Evolutionary conservation across 1,140 invertebrate genomes (phyloP).

Genomic region (Cherax quadricarinatus): DNA sequence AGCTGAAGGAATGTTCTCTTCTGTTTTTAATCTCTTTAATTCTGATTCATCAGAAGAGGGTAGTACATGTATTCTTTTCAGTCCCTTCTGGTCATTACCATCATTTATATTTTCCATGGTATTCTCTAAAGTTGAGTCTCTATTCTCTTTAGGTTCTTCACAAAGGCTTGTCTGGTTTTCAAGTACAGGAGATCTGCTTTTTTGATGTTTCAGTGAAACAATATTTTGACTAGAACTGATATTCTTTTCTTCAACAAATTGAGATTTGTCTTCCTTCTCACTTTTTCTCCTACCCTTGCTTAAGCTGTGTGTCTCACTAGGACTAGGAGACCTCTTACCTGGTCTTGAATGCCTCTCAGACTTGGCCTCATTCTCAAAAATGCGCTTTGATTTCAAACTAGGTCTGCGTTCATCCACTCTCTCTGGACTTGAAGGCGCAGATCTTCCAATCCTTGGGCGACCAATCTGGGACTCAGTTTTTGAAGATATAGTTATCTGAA

Average conservation of each 20-base stretch:
- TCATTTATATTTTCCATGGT: neutral
- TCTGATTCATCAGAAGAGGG: neutral
- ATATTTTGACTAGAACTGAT: neutral
- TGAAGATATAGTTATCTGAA: constrained; percentile 68
- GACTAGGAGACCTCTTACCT: constrained; percentile 29
- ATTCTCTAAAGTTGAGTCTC: neutral
- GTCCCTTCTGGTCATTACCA: neutral
- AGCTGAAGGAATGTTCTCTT: neutral
- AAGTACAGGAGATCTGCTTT: constrained; percentile 1
- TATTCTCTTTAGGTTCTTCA: neutral
- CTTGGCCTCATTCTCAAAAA: constrained; percentile 14
- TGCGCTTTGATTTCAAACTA: constrained; percentile 7
- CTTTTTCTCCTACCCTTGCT: constrained; percentile 35
- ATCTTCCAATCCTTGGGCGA: constrained; percentile 37
- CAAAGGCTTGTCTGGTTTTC: neutral
- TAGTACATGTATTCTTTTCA: neutral
- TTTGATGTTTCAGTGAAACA: neutral
- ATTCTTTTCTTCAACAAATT: constrained; percentile 1
- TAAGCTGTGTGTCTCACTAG: neutral
- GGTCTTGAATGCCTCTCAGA: constrained; percentile 23
- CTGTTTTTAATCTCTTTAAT: constrained; percentile 5
- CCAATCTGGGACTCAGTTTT: constrained; percentile 70
- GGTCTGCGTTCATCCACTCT: constrained; percentile 17
- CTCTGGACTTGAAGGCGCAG: constrained; percentile 44
- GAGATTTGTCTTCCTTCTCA: constrained; percentile 41